phyloP scores from a whole-genome alignment of 2,888 invertebrate genomes.

The Ophonus ardosiacus region DNA sequence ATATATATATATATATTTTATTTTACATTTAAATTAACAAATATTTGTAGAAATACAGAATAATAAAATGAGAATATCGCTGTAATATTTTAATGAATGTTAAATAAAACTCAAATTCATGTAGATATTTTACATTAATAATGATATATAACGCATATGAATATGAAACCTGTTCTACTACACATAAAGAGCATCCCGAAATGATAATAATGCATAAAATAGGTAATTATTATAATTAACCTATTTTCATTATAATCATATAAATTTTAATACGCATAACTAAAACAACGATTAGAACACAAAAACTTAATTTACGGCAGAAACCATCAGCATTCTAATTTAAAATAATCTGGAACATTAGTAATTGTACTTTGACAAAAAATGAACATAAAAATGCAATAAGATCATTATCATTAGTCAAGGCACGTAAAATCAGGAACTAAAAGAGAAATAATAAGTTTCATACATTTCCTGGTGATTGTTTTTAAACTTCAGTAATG shows the following conservation, averaged over 20 bases:
- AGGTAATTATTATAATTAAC: slow-evolving; percentile 10
- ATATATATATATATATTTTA: too few species aligned
- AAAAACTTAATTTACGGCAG: slow-evolving; percentile 20
- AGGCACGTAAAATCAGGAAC: neutral
- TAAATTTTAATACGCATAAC: slow-evolving; percentile 12
- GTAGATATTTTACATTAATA: neutral
- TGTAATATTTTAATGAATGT: too few species aligned
- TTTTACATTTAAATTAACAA: too few species aligned
- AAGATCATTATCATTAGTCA: slow-evolving; percentile 48
- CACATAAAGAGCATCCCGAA: neutral
- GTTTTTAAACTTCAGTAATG: neutral
- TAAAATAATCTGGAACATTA: slow-evolving; percentile 33
- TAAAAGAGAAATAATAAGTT: neutral
- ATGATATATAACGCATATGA: slow-evolving; percentile 6
- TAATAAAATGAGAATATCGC: neutral
- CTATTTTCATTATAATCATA: neutral
- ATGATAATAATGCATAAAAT: neutral
- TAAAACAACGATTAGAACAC: slow-evolving; percentile 16
- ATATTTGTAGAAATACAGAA: neutral
- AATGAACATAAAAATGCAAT: slow-evolving; percentile 42
- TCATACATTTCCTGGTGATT: neutral
- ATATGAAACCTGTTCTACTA: neutral
- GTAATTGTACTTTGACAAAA: too few species aligned
- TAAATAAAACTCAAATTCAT: neutral
- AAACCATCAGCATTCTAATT: slow-evolving; percentile 22